A percentile compares a stretch with the other conserved stretches of the same genome.
These are phyloP conservation scores for Gymnoscopelus microlampas DNA, from an alignment of 2,797 vertebrate genomes.

Conservation along the genomic window DNA sequence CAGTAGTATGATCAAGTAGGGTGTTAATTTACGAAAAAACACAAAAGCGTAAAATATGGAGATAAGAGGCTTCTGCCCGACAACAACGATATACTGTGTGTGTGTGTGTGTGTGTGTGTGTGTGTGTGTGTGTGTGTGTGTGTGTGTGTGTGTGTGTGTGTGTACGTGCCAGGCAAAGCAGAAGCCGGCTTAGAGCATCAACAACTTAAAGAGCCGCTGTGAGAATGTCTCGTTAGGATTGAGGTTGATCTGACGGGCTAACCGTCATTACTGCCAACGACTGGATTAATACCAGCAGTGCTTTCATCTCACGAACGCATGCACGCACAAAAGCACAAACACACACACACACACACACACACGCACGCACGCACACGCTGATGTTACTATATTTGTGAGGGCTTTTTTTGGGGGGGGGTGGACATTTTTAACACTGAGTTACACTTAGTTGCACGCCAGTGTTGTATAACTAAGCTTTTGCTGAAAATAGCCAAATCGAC, in stretches of 20 bases:
- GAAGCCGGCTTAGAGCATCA: slow-evolving; percentile 43
- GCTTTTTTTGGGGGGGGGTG: no score
- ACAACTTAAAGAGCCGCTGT: slow-evolving; percentile 53
- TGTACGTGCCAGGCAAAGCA: slow-evolving; percentile 24
- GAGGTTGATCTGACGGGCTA: slow-evolving; percentile 58
- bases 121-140: slow-evolving; percentile 5
- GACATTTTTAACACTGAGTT: no score
- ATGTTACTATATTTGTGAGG: no score
- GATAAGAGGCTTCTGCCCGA: no score
- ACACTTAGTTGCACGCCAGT: no score
- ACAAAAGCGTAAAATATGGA: no score
- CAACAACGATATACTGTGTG: background rate
- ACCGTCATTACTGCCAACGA: slow-evolving; percentile 42
- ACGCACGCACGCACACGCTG: slow-evolving; percentile 7
- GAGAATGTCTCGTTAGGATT: slow-evolving; percentile 45
- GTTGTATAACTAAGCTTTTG: no score
- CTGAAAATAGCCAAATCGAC: no score
- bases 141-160: background rate
- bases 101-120: slow-evolving; percentile 6
- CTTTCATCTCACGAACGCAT: slow-evolving; percentile 42
- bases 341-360: slow-evolving; percentile 4
- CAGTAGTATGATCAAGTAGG: no score
- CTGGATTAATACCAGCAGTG: slow-evolving; percentile 58
- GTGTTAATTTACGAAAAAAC: no score
- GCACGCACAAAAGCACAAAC: slow-evolving; percentile 13